phyloP scores from a whole-genome alignment of 2,113 vertebrate genomes.

The Ornithorhynchus anatinus region DNA sequence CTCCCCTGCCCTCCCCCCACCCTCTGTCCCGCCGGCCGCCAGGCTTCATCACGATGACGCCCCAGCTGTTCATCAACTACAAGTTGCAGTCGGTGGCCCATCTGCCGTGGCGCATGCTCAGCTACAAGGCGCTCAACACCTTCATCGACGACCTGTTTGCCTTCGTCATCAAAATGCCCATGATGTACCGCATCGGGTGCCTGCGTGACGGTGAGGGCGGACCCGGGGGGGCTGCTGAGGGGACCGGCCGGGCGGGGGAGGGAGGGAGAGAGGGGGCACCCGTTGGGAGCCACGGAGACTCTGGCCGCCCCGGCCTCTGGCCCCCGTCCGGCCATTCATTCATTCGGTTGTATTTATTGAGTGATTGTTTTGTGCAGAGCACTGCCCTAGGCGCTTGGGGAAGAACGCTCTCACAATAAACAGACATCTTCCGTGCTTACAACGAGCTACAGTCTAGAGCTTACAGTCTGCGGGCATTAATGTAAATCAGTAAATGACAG shows the following conservation, averaged over 20 bases:
- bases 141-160: conserved; percentile 97
- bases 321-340: too few species aligned
- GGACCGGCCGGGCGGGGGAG: background rate
- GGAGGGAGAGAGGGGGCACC: background rate
- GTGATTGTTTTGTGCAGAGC: too few species aligned
- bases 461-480: too few species aligned
- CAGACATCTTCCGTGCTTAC: too few species aligned
- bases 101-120: conserved; percentile 96
- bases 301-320: too few species aligned
- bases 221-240: too few species aligned
- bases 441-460: too few species aligned
- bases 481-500: too few species aligned
- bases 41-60: conserved; percentile 97
- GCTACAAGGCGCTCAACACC: conserved; percentile 96
- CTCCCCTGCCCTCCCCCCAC: background rate
- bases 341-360: too few species aligned
- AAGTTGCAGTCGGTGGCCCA: conserved; percentile 96
- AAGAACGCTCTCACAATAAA: too few species aligned
- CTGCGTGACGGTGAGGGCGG: conserved; percentile 87
- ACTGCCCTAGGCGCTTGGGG: too few species aligned
- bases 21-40: background rate
- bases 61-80: conserved; percentile 96
- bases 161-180: conserved; percentile 97
- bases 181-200: conserved; percentile 98
- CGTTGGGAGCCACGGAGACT: too few species aligned